Base-by-base conservation (phyloP, 2,797 vertebrate species). In the Centroberyx gerrardi region DNA sequence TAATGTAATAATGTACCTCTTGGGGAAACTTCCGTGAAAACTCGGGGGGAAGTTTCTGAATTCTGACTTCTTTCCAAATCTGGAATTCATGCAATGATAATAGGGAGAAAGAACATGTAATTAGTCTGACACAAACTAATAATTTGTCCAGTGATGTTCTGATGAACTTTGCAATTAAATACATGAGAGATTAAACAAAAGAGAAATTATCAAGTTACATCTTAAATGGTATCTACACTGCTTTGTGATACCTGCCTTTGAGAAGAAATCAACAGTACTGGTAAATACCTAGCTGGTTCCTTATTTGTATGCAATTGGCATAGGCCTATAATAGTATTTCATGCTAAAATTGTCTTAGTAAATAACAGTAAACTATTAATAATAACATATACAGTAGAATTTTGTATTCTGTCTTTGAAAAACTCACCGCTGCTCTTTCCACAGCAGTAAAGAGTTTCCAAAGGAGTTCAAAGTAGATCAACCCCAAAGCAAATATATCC, bases 381-480 rank as follows among this genome's bases (percentile, higher is more conserved):
- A 42, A 42, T 42, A 3, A 42, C 40, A 42, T 8, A 42, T 42
- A 42, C 36, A 38, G 8, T 38, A 38, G 36, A 38, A 8, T 40
- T 15, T 48, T 15, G 14, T 14, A 51, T 51, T 17, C 4, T 59
- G 5, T 10, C n/a, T 27, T 0, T 49, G 27, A 62, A 61, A 18
- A 53, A 82, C 91, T 90, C 72, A 95, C 94, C 72, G 0, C 0
- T 3, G 0, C 0, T 36, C 9, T 93, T 66, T 95, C 93, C 0
- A 0, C 9, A 0, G 0, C 0, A 4, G 82, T 75, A 8, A 0
- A 0, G 7, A 94, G 0, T 3, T 74, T 87, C 92, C 95, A 95
- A 60, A 95, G 68, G 17, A 96, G 89, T 78, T 94, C 93, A 64
- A 95, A 95, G 76, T 88, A 94, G 55, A 95, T 94, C 77, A 96